phyloP scores from a whole-genome alignment of 1,140 invertebrate genomes.

The Pseudachorutes palmiensis region DNA sequence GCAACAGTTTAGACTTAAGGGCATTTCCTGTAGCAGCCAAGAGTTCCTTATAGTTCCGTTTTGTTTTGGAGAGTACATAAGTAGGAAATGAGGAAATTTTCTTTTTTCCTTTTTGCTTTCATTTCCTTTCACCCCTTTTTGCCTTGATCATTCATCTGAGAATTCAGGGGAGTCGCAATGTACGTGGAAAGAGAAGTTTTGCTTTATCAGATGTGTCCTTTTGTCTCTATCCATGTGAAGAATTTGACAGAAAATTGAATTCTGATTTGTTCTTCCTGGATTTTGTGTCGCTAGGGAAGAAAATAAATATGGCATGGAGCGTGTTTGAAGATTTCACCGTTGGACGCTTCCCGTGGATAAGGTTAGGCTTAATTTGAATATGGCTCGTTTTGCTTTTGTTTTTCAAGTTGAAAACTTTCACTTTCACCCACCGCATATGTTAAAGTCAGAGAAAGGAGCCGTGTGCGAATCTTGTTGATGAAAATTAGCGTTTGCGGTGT shows the following conservation, averaged over 20 bases:
- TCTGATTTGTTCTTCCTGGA: background rate
- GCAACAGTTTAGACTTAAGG: no score
- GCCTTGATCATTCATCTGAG: background rate
- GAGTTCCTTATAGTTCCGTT: no score
- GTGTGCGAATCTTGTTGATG: background rate
- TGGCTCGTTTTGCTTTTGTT: background rate
- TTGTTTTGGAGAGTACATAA: background rate
- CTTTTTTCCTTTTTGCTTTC: background rate
- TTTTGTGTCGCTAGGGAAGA: background rate
- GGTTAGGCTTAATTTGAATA: background rate
- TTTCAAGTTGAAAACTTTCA: background rate
- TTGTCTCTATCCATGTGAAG: background rate
- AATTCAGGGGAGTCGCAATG: background rate
- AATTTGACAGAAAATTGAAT: background rate
- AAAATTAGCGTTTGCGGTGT: background rate
- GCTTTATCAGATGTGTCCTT: no score
- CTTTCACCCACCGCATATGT: no score
- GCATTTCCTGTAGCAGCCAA: no score
- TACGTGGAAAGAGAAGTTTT: no score
- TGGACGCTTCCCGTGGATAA: background rate
- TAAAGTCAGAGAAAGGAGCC: no score
- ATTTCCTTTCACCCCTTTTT: background rate
- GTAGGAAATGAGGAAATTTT: constrained; percentile 9
- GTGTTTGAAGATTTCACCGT: background rate
- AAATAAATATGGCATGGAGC: background rate